Percentiles rank a stretch among this genome's conserved stretches.
Evolutionary conservation across 2,797 vertebrate genomes (phyloP).

Genomic region (Amblyraja radiata): DNA sequence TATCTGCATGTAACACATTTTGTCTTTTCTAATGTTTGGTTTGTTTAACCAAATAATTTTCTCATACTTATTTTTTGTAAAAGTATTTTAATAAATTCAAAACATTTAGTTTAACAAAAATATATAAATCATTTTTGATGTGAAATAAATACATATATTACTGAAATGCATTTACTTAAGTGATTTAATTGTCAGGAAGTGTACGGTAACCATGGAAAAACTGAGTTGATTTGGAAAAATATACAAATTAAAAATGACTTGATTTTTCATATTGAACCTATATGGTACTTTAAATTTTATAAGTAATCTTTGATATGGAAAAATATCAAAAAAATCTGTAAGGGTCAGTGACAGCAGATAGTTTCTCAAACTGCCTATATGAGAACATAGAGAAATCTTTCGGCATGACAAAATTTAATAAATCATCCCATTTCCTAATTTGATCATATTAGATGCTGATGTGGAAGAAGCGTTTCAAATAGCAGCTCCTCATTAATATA

Average conservation of each 20-base stretch:
- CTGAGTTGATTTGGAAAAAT: constrained; percentile 12
- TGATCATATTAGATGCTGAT: constrained; percentile 78
- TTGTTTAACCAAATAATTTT: not conserved
- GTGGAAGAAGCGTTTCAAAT: constrained; percentile 71
- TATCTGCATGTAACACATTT: not conserved
- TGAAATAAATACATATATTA: not conserved
- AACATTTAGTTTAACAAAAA: not conserved
- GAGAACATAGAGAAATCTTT: constrained; percentile 69
- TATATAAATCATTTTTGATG: not conserved
- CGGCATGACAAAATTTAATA: constrained; percentile 72
- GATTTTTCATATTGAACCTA: not conserved
- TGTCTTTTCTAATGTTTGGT: not conserved
- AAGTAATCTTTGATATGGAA: not conserved
- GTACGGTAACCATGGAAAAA: not conserved
- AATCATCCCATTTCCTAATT: constrained; percentile 80
- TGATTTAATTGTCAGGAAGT: not conserved
- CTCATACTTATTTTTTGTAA: not conserved
- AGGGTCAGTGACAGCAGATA: constrained; percentile 60
- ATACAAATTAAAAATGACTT: not conserved
- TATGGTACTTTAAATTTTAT: not conserved
- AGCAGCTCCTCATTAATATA: constrained; percentile 76
- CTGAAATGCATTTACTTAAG: not conserved
- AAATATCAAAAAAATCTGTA: not conserved
- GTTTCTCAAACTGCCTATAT: constrained; percentile 62
- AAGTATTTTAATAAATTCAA: not conserved